Evolutionary conservation across 2,797 vertebrate genomes (phyloP).

Genomic region (Chloroceryle inda): DNA sequence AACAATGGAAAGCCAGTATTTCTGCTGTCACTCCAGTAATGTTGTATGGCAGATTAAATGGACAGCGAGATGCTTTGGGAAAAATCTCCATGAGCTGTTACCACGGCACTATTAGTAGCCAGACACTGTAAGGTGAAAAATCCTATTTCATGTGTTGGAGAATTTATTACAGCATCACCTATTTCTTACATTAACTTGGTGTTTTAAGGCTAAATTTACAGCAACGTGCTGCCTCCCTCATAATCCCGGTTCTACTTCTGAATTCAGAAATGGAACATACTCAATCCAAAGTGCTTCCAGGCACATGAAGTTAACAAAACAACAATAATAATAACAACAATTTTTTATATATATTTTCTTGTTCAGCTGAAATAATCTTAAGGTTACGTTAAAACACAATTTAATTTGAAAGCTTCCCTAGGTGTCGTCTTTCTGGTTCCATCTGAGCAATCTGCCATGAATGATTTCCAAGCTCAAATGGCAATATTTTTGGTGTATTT

Average conservation of each 20-base stretch:
- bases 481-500: background rate
- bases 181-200: background rate
- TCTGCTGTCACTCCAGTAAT: background rate
- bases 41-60: background rate
- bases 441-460: background rate
- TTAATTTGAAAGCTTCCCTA: background rate
- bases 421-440: background rate
- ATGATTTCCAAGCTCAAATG: background rate
- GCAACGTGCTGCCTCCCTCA: background rate
- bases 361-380: background rate
- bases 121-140: background rate
- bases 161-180: background rate
- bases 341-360: background rate
- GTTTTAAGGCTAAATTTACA: background rate
- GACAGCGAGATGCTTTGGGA: background rate
- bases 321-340: no score
- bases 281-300: background rate
- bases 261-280: background rate
- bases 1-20: background rate
- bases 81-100: background rate
- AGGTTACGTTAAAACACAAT: background rate
- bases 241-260: background rate
- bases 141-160: background rate
- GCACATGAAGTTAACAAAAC: background rate
- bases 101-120: background rate